A percentile compares a stretch with the other conserved stretches of the same genome.
These are phyloP conservation scores for Camptogramma bilineatum DNA, from an alignment of 2,888 invertebrate genomes.

Conservation along the genomic window DNA sequence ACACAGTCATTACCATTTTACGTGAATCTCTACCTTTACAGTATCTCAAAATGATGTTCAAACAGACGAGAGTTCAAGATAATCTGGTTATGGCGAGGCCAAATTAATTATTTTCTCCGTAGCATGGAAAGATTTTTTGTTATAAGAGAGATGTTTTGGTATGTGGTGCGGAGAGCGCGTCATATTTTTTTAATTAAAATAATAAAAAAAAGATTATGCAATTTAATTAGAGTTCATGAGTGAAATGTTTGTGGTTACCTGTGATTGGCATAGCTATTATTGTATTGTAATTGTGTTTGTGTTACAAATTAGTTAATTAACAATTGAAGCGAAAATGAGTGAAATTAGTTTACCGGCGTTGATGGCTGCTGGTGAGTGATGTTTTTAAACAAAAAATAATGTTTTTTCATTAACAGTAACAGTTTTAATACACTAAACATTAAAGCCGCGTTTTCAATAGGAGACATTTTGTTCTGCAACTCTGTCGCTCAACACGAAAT, in stretches of 20 bases:
- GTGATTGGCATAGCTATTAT: neutral
- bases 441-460: neutral
- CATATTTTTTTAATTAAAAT: neutral
- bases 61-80: slow-evolving; percentile 22
- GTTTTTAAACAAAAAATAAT: neutral
- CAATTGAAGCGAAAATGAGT: slow-evolving; percentile 50
- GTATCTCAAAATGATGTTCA: slow-evolving; percentile 11
- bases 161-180: neutral
- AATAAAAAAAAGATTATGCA: too few species aligned
- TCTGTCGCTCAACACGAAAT: too few species aligned
- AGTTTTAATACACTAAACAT: too few species aligned
- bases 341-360: slow-evolving; percentile 53
- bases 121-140: slow-evolving; percentile 24
- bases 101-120: slow-evolving; percentile 32
- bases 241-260: neutral
- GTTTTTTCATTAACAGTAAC: too few species aligned
- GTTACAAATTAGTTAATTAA: neutral
- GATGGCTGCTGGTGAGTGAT: slow-evolving; percentile 46
- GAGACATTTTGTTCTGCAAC: too few species aligned
- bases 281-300: slow-evolving; percentile 1
- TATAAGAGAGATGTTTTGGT: slow-evolving; percentile 3
- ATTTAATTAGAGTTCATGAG: neutral
- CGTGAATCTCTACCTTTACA: slow-evolving; percentile 3
- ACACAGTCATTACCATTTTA: slow-evolving; percentile 25
- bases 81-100: slow-evolving; percentile 32